Conservation (phyloP, 2,888 invertebrate species). For the Schizotus pectinicornis region DNA sequence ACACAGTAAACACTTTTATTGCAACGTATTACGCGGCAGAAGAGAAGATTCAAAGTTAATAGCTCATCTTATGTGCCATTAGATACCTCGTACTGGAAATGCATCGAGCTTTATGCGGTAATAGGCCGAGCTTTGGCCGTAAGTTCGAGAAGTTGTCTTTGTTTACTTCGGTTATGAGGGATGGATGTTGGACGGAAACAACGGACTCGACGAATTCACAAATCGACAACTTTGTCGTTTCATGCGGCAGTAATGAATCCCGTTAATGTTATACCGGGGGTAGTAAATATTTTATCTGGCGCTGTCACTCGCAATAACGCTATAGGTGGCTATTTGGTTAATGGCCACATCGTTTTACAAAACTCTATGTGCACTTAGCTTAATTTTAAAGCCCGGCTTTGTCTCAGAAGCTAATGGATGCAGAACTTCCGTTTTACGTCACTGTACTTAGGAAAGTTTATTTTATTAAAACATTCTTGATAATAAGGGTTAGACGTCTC, state of each 20-base stretch:
- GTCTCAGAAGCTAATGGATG: no score
- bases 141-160: slow-evolving; percentile 15
- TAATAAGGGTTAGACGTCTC: no score
- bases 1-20: slow-evolving; percentile 32
- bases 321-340: slow-evolving; percentile 10
- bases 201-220: slow-evolving; percentile 3
- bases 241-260: slow-evolving; percentile 17
- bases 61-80: slow-evolving; percentile 42
- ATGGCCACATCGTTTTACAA: neutral
- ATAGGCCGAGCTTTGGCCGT: slow-evolving; percentile 11
- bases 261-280: slow-evolving; percentile 22
- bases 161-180: slow-evolving; percentile 12
- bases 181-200: neutral
- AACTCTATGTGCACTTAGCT: no score
- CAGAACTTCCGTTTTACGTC: no score
- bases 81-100: slow-evolving; percentile 31
- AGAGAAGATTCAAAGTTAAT: slow-evolving; percentile 43
- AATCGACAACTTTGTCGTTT: slow-evolving; percentile 13
- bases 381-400: no score
- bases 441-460: no score
- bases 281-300: slow-evolving; percentile 24
- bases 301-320: slow-evolving; percentile 10
- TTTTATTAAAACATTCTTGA: no score
- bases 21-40: slow-evolving; percentile 32
- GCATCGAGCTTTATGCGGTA: slow-evolving; percentile 22